Evolutionary conservation across 2,113 vertebrate genomes (phyloP), one percentile per base, ranked within the genome.

Genomic region (Siniperca knerii): DNA sequence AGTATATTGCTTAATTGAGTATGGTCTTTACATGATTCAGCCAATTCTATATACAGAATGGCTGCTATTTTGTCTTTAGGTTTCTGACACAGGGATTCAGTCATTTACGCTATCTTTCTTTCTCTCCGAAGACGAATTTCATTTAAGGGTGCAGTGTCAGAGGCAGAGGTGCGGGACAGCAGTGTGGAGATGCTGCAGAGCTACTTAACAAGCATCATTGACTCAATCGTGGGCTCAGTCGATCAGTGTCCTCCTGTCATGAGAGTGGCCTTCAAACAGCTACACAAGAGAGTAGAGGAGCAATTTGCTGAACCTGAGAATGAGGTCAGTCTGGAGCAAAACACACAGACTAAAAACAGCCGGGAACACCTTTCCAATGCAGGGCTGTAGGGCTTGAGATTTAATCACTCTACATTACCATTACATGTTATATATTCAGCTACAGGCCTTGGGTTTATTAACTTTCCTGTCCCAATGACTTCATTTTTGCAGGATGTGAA

Each of bases 251-350:
- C 98, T 8, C 87, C 91, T 0, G 81, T 95, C 88, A 96, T 98
- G 96, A 96, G 97, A 67, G 92, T 96, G 52, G 96, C 95, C 86
- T 98, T 98, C 96, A 97, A 96, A 92, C 96, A 96, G 90, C 96
- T 99, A 61, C 95, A 94, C 87, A 94, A 88, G 92, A 84, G 94
- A 1, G 97, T 96, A 25, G 95, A 97, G 91, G 96, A 97, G 74
- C 94, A 87, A 21, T 99, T 99, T 90, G 92, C 96, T 0, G 93
- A 89, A 23, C 89, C 87, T 0, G 95, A 96, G 89, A 95, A 98
- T 0, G 84, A 98, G 97, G 97, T 98, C 78, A 81, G 92, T 84
- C 46, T 13, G 10, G 23, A 73, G 72, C 65, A 58, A 55, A 75
- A 42, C 35, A 55, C 16, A 7, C 1, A 25, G 12, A 58, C 52